phyloP scores from a whole-genome alignment of 2,797 vertebrate species.

The Leptatherina wallacei region DNA sequence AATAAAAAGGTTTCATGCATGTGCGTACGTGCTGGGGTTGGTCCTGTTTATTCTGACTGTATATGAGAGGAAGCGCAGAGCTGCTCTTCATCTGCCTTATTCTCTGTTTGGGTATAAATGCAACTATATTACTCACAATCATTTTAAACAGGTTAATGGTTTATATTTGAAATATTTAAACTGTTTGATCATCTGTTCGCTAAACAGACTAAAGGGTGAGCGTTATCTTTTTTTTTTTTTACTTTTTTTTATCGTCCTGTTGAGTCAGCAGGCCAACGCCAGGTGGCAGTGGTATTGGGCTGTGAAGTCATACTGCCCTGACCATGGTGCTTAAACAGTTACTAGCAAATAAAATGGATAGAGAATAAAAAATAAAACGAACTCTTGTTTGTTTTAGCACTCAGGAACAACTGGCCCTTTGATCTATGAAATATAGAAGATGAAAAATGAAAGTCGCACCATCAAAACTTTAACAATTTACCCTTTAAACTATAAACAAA shows the following conservation, averaged over 20 bases:
- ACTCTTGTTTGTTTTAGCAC: background rate
- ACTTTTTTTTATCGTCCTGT: background rate
- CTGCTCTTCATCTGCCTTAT: no score
- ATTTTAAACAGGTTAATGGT: background rate
- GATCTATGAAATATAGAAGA: background rate
- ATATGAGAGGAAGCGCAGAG: no score
- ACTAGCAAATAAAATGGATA: no score
- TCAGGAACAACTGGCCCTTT: background rate
- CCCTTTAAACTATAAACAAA: background rate
- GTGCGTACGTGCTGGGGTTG: no score
- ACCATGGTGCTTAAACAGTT: constrained; percentile 19
- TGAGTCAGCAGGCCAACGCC: constrained; percentile 24
- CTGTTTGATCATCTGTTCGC: background rate
- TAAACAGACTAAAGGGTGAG: no score
- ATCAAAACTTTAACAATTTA: background rate
- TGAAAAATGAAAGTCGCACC: background rate
- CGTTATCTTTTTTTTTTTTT: no score
- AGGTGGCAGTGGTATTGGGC: constrained; percentile 66
- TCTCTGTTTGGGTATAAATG: no score
- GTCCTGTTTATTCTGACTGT: no score
- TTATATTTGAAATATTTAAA: background rate
- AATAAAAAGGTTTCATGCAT: no score
- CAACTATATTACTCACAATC: no score
- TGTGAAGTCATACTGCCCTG: constrained; percentile 7
- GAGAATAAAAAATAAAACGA: background rate